A percentile compares a stretch with the other conserved stretches of the same genome.
Evolutionary conservation across 53 echinoderm and acorn worm genomes (phyloP).

Genomic region (Echinometra lucunter): DNA sequence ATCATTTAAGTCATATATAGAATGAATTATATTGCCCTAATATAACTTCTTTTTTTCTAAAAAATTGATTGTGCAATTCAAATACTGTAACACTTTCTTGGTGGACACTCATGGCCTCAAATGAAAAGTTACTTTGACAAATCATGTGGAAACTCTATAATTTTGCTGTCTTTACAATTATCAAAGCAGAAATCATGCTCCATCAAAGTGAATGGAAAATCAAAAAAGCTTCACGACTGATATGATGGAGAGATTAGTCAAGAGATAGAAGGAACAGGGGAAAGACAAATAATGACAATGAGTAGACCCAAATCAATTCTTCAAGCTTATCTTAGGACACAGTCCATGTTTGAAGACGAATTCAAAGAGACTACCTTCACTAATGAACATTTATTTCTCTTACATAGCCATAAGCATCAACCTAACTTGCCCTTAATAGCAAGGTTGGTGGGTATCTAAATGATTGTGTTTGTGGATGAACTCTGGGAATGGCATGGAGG

Average conservation of each 20-base stretch:
- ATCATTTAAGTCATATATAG: no score
- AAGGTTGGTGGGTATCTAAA: conserved; percentile 9
- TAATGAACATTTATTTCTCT: conserved; percentile 42
- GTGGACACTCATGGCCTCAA: no score
- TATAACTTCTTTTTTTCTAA: no score
- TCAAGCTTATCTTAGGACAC: background rate
- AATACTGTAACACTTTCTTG: no score
- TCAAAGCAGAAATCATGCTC: background rate
- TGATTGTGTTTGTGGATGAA: conserved; percentile 33
- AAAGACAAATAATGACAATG: background rate
- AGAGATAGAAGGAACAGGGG: background rate
- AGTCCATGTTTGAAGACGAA: background rate
- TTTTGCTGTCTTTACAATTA: background rate
- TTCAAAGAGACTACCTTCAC: conserved; percentile 6
- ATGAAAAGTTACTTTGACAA: background rate
- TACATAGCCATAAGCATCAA: conserved; percentile 10
- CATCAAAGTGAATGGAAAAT: background rate
- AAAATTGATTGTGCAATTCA: no score
- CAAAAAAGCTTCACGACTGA: background rate
- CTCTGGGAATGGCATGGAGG: background rate
- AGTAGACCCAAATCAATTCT: background rate
- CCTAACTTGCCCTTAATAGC: conserved; percentile 25
- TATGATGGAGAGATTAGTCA: background rate
- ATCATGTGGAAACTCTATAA: background rate
- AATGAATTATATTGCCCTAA: no score